Evolutionary conservation across 1,140 invertebrate genomes (phyloP).

Genomic region (Calycopis cecrops): DNA sequence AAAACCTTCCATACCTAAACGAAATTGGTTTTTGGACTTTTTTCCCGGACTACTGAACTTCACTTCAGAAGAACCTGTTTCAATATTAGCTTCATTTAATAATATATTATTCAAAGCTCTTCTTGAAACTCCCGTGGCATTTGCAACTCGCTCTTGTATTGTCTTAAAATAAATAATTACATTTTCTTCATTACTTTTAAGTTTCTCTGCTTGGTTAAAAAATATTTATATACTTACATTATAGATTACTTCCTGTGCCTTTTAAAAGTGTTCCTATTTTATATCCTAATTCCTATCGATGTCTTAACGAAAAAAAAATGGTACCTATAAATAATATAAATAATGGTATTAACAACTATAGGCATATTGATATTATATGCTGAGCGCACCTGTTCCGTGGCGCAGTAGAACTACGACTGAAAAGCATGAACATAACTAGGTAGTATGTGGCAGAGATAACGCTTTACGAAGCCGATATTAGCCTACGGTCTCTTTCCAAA

Average conservation of each 20-base stretch:
- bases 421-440: too few relatives aligned
- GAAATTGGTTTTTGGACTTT: constrained; percentile 19
- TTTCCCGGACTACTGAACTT: constrained; percentile 19
- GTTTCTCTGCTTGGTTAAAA: constrained; percentile 7
- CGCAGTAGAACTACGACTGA: too few relatives aligned
- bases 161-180: constrained; percentile 12
- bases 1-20: constrained; percentile 12
- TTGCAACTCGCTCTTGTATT: constrained; percentile 10
- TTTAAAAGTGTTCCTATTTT: too few relatives aligned
- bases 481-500: too few relatives aligned
- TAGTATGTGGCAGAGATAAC: too few relatives aligned
- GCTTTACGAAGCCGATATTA: too few relatives aligned
- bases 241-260: neutral
- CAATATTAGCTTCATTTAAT: constrained; percentile 14
- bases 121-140: constrained; percentile 4
- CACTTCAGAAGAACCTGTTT: constrained; percentile 16
- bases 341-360: too few relatives aligned
- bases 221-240: constrained; percentile 7
- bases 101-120: constrained; percentile 6
- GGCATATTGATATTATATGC: too few relatives aligned
- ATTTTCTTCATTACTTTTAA: constrained; percentile 9
- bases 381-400: too few relatives aligned
- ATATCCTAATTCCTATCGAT: too few relatives aligned
- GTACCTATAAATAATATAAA: too few relatives aligned
- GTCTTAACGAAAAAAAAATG: too few relatives aligned